Evolutionary conservation across 1,140 invertebrate species (phyloP).

Genomic region (Drosophila sturtevanti): DNA sequence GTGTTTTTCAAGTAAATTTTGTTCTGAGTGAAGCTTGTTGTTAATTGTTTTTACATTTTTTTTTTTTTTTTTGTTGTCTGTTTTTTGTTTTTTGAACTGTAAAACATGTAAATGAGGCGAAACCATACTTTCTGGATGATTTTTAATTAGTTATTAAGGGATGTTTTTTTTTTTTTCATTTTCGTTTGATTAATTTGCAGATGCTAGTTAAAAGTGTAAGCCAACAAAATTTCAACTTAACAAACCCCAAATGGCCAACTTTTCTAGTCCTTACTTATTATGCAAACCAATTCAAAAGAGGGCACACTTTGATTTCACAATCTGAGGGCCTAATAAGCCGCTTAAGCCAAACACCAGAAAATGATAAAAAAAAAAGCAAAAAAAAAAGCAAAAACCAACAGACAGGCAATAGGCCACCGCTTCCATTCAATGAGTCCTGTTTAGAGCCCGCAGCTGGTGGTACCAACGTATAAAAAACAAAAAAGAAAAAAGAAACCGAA

Average conservation of each 20-base stretch:
- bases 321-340: conserved; percentile 44
- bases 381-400: conserved; percentile 22
- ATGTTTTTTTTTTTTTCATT: background rate
- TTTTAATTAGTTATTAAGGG: conserved; percentile 7
- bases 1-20: conserved; percentile 16
- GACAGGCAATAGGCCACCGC: conserved; percentile 5
- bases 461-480: background rate
- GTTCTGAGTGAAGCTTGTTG: conserved; percentile 41
- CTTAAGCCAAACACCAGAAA: conserved; percentile 46
- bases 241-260: background rate
- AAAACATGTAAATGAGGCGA: conserved; percentile 3
- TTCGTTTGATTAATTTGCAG: conserved; percentile 1
- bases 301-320: conserved; percentile 3
- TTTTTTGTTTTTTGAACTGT: conserved; percentile 7
- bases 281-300: background rate
- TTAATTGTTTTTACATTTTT: conserved; percentile 47
- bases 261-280: conserved; percentile 1
- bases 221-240: conserved; percentile 1
- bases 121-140: background rate
- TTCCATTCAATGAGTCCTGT: background rate
- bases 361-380: conserved; percentile 34
- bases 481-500: conserved; percentile 5
- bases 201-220: background rate
- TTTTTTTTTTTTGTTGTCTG: conserved; percentile 21
- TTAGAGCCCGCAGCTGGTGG: conserved; percentile 13